These are phyloP conservation scores for Agrotis puta DNA, from an alignment of 2,888 invertebrate species.

Conservation along the genomic window DNA sequence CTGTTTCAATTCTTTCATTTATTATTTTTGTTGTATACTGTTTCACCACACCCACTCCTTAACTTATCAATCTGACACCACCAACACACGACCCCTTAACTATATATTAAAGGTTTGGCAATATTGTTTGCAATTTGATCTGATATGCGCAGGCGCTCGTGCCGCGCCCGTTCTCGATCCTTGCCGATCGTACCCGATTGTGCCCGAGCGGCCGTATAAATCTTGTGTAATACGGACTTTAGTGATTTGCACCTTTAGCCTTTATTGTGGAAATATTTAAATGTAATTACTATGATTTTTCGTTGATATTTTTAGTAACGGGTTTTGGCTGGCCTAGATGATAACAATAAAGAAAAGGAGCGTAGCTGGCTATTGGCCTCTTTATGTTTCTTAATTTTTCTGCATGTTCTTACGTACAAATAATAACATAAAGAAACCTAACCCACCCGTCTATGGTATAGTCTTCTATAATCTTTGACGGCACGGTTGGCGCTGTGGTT, in stretches of 20 bases:
- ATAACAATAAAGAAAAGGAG: background rate
- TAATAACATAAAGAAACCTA: too few relatives aligned
- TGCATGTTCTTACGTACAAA: too few relatives aligned
- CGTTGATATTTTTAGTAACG: slow-evolving; percentile 9
- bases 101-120: slow-evolving; percentile 68
- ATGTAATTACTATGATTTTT: slow-evolving; percentile 58
- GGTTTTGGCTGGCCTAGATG: background rate
- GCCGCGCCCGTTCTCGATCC: slow-evolving; percentile 75
- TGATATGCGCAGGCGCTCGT: slow-evolving; percentile 69
- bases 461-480: too few relatives aligned
- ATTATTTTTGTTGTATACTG: background rate
- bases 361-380: too few relatives aligned
- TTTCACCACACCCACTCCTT: slow-evolving; percentile 1
- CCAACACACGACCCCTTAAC: slow-evolving; percentile 57
- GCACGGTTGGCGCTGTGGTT: too few relatives aligned
- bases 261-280: slow-evolving; percentile 67
- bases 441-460: too few relatives aligned
- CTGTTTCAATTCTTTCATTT: background rate
- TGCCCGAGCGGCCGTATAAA: slow-evolving; percentile 68
- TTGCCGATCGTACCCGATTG: slow-evolving; percentile 66
- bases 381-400: too few relatives aligned
- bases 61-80: slow-evolving; percentile 50
- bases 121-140: slow-evolving; percentile 69
- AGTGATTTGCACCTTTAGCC: slow-evolving; percentile 68
- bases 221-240: slow-evolving; percentile 70